phyloP scores from a whole-genome alignment of 2,113 vertebrate genomes.

The Urocynchramus pylzowi region DNA sequence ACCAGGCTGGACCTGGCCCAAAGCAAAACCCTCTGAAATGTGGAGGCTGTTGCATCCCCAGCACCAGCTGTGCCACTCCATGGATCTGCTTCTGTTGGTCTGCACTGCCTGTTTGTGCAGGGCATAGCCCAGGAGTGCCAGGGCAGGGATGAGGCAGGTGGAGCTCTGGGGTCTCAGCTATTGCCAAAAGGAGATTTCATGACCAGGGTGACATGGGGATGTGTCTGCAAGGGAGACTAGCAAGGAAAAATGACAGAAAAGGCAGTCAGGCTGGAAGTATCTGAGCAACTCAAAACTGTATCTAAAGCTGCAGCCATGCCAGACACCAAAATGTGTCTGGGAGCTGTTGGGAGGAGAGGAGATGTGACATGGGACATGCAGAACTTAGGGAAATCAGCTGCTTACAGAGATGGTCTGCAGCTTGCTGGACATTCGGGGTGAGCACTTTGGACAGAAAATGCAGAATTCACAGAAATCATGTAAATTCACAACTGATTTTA shows the following conservation, averaged over 20 bases:
- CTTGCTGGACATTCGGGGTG: rapidly evolving
- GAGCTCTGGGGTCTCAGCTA: neutral
- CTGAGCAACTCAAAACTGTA: neutral
- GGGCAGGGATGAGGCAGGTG: neutral
- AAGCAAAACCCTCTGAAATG: neutral
- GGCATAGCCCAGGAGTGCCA: neutral
- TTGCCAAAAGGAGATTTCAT: neutral
- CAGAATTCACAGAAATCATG: neutral
- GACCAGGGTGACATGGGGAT: rapidly evolving
- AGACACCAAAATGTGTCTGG: neutral
- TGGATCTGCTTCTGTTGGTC: neutral
- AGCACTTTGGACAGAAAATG: neutral
- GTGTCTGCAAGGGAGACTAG: neutral
- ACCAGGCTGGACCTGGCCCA: neutral
- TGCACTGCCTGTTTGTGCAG: neutral
- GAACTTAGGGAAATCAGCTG: neutral
- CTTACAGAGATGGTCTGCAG: neutral
- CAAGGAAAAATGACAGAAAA: neutral
- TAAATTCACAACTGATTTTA: neutral
- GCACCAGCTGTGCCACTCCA: neutral
- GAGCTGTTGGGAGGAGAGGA: neutral
- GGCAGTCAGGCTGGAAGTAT: neutral
- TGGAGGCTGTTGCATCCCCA: neutral
- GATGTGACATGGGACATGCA: neutral
- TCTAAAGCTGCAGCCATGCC: neutral